phyloP scores from a whole-genome alignment of 2,888 invertebrate genomes.

The Pimpla rufipes region DNA sequence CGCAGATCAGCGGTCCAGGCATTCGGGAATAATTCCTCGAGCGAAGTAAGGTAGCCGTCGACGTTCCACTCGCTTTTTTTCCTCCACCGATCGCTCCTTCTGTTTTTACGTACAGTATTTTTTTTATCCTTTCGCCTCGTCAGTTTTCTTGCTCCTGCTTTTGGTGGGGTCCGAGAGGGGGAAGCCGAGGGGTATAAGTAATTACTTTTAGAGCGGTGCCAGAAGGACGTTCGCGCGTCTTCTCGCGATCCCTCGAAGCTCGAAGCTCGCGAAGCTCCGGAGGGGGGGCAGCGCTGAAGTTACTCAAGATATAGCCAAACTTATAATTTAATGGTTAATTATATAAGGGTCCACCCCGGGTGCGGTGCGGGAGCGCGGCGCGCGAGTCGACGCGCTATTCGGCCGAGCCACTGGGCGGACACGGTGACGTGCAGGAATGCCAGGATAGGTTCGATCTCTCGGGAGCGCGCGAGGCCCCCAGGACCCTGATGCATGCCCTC shows the following conservation, averaged over 20 bases:
- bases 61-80: constrained; percentile 52
- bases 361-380: constrained; percentile 63
- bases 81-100: constrained; percentile 53
- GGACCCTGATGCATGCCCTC: constrained; percentile 48
- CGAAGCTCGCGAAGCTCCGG: constrained; percentile 32
- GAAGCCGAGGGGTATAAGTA: constrained; percentile 74
- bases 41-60: constrained; percentile 67
- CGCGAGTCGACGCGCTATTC: constrained; percentile 77
- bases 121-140: constrained; percentile 59
- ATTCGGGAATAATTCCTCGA: constrained; percentile 51
- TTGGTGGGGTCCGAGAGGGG: constrained; percentile 2
- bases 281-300: constrained; percentile 57
- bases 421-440: constrained; percentile 84
- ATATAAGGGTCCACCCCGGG: constrained; percentile 82
- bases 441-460: constrained; percentile 62
- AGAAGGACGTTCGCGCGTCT: constrained; percentile 46
- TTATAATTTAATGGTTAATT: constrained; percentile 86
- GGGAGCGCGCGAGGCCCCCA: constrained; percentile 27
- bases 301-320: constrained; percentile 83
- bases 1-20: constrained; percentile 28
- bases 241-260: constrained; percentile 36
- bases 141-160: constrained; percentile 60
- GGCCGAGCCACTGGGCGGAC: constrained; percentile 85
- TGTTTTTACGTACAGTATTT: constrained; percentile 61
- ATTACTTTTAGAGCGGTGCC: constrained; percentile 72